Evolutionary conservation across 2,113 vertebrate species (phyloP).

Genomic region (Eurypyga helias): DNA sequence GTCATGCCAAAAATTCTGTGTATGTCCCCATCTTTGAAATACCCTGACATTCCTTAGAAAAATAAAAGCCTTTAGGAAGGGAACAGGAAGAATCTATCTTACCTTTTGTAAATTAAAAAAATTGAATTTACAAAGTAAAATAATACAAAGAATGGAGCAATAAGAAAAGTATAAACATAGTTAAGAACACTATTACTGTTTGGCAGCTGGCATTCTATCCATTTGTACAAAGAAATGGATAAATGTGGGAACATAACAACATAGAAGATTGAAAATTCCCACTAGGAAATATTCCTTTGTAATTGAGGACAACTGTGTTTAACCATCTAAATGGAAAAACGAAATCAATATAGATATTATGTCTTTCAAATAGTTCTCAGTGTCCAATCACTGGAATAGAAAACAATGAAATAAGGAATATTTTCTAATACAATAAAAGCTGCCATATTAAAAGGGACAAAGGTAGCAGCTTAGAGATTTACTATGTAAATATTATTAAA

Average conservation of each 20-base stretch:
- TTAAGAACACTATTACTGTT: background rate
- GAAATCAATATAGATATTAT: background rate
- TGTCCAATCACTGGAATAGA: background rate
- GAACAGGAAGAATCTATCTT: background rate
- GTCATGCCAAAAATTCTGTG: conserved; percentile 26
- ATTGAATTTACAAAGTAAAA: background rate
- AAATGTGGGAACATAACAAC: background rate
- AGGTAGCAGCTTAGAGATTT: too few relatives aligned
- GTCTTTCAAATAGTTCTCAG: background rate
- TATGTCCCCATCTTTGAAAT: conserved; percentile 43
- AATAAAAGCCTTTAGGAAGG: conserved; percentile 45
- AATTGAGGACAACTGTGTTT: background rate
- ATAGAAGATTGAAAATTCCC: background rate
- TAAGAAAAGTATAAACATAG: background rate
- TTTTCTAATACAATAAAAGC: background rate
- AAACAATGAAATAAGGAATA: background rate
- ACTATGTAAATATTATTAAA: too few relatives aligned
- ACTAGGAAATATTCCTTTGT: background rate
- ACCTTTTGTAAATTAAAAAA: background rate
- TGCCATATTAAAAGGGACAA: too few relatives aligned
- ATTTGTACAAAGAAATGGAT: background rate
- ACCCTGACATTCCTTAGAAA: conserved; percentile 29
- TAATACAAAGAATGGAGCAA: background rate
- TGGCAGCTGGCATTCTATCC: background rate
- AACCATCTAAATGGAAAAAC: background rate